Percentiles rank a stretch among this genome's conserved stretches.
These are phyloP conservation scores for Patella caerulea DNA, from an alignment of 2,888 invertebrate genomes.

Conservation along the genomic window DNA sequence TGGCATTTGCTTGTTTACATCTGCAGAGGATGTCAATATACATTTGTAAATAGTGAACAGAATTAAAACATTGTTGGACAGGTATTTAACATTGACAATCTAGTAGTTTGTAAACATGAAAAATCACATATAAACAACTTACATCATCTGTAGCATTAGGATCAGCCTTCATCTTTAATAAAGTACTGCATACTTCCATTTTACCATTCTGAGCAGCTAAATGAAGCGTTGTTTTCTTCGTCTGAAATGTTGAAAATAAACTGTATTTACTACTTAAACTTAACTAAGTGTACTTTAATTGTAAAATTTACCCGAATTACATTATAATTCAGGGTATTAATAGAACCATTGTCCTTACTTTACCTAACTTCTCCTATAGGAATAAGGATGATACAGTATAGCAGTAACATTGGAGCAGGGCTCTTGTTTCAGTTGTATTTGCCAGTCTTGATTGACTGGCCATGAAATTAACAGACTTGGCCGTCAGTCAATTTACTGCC, in stretches of 20 bases:
- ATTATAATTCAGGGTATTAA: not conserved
- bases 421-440: too few relatives aligned
- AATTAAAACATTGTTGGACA: too few relatives aligned
- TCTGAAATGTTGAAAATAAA: conserved; percentile 69
- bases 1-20: too few relatives aligned
- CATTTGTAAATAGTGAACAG: too few relatives aligned
- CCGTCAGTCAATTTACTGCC: too few relatives aligned
- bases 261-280: not conserved
- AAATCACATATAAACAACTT: conserved; percentile 25
- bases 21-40: too few relatives aligned
- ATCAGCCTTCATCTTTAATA: conserved; percentile 93
- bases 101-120: not conserved
- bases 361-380: not conserved
- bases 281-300: not conserved
- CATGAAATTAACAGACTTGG: too few relatives aligned
- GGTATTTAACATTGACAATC: too few relatives aligned
- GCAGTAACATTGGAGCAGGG: too few relatives aligned
- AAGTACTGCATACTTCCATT: conserved; percentile 91
- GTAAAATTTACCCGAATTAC: not conserved
- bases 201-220: conserved; percentile 96
- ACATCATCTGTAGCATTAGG: conserved; percentile 91
- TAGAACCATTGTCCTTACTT: not conserved
- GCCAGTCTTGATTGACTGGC: too few relatives aligned
- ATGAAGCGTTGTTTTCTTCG: conserved; percentile 97
- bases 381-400: too few relatives aligned